A percentile compares a stretch with the other conserved stretches of the same genome.
Evolutionary conservation across 2,888 invertebrate species (phyloP).

Genomic region (Mimas tiliae): DNA sequence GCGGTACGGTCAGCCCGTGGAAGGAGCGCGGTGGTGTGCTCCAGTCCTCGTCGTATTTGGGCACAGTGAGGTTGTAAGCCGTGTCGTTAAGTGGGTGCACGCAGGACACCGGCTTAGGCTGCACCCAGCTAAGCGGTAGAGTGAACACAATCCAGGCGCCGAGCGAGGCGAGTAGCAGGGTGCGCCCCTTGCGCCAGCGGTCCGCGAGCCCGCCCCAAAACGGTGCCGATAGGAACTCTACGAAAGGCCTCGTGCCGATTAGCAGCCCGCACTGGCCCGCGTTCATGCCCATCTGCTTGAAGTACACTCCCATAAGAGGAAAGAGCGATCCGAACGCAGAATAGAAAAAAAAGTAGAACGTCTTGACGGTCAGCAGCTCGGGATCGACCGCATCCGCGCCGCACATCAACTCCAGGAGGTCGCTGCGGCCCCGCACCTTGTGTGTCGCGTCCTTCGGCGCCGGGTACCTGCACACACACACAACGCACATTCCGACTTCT

Average conservation of each 20-base stretch:
- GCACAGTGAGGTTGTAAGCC: conserved; percentile 86
- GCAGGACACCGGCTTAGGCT: conserved; percentile 96
- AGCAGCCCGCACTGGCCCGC: conserved; percentile 96
- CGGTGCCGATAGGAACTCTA: conserved; percentile 98
- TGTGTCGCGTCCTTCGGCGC: conserved; percentile 95
- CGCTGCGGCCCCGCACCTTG: conserved; percentile 94
- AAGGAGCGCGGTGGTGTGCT: conserved; percentile 50
- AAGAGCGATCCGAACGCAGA: conserved; percentile 99
- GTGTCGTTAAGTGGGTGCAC: conserved; percentile 85
- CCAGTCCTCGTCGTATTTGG: conserved; percentile 78
- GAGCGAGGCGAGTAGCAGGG: conserved; percentile 94
- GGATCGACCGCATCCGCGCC: conserved; percentile 93
- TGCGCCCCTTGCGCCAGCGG: conserved; percentile 93
- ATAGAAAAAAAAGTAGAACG: conserved; percentile 99
- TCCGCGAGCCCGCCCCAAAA: conserved; percentile 99
- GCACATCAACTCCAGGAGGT: conserved; percentile 92
- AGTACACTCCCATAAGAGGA: conserved; percentile 99
- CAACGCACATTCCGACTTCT: too few species aligned
- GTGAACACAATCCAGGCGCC: conserved; percentile 99
- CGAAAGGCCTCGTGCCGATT: conserved; percentile 98
- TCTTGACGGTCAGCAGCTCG: conserved; percentile 96
- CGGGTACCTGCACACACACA: conserved; percentile 86
- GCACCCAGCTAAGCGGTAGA: conserved; percentile 96
- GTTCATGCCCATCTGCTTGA: conserved; percentile 99
- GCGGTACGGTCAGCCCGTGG: conserved; percentile 58